phyloP scores from a whole-genome alignment of 1,140 invertebrate genomes.

The Lepidurus couesii region DNA sequence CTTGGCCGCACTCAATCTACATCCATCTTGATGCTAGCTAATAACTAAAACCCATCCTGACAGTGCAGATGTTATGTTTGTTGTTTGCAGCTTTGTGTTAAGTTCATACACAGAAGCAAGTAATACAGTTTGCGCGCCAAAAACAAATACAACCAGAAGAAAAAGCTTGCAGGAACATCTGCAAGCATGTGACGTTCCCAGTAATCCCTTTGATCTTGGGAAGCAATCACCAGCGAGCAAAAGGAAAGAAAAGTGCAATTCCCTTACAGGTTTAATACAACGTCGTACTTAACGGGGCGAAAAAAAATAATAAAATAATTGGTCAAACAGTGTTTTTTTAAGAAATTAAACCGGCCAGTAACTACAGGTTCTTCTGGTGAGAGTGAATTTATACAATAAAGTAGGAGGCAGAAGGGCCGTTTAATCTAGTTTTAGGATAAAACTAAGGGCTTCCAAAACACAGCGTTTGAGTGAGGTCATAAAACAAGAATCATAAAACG shows the following conservation, averaged over 20 bases:
- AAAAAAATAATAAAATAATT: too few species aligned
- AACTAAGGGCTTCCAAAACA: neutral
- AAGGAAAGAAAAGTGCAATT: too few species aligned
- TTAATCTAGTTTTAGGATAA: neutral
- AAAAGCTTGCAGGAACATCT: neutral
- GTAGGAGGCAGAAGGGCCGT: neutral
- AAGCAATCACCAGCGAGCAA: neutral
- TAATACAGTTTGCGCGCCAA: neutral
- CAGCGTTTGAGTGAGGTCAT: neutral
- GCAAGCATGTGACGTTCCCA: neutral
- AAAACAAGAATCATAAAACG: neutral
- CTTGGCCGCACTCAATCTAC: slow-evolving; percentile 5
- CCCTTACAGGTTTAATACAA: too few species aligned
- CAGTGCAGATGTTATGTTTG: neutral
- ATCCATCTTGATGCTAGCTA: slow-evolving; percentile 9
- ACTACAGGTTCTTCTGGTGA: too few species aligned
- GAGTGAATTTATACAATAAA: neutral
- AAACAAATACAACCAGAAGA: neutral
- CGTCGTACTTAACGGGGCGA: too few species aligned
- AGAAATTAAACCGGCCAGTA: too few species aligned
- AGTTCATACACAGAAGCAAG: neutral
- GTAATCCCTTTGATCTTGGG: neutral
- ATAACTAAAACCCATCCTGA: neutral
- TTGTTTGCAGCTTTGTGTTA: neutral
- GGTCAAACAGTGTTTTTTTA: too few species aligned